These are phyloP conservation scores for Lagria hirta DNA, from an alignment of 2,888 invertebrate genomes.

Conservation along the genomic window DNA sequence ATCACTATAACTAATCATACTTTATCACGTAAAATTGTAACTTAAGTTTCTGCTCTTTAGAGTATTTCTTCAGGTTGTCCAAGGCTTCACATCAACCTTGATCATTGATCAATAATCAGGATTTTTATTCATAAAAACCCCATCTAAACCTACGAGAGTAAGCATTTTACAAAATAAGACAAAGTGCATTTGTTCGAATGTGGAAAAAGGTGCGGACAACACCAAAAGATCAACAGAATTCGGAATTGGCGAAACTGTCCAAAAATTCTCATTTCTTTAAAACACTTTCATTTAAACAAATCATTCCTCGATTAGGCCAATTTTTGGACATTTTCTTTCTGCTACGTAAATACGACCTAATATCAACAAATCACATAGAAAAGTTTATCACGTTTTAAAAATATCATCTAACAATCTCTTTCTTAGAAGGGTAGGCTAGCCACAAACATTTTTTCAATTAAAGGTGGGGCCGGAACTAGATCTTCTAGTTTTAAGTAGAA, in stretches of 20 bases:
- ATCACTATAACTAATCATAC: conserved; percentile 26
- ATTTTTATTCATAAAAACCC: conserved; percentile 2
- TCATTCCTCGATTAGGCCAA: too few relatives aligned
- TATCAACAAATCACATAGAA: conserved; percentile 51
- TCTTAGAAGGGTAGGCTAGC: conserved; percentile 92
- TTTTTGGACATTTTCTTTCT: conserved; percentile 10
- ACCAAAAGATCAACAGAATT: conserved; percentile 19
- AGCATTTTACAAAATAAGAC: conserved; percentile 24
- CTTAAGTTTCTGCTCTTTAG: conserved; percentile 30
- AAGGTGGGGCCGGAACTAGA: conserved; percentile 85
- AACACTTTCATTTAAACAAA: conserved; percentile 6
- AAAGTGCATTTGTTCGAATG: conserved; percentile 15
- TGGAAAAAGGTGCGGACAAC: conserved; percentile 19
- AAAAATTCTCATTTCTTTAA: conserved; percentile 12
- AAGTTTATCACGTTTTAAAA: conserved; percentile 48
- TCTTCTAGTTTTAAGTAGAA: conserved; percentile 93
- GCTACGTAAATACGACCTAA: conserved; percentile 20
- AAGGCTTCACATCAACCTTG: conserved; percentile 18
- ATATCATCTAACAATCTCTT: conserved; percentile 27
- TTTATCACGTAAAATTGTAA: conserved; percentile 36
- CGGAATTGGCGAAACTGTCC: conserved; percentile 15
- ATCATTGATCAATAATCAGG: conserved; percentile 17
- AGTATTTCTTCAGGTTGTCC: conserved; percentile 33
- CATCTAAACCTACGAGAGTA: conserved; percentile 19
- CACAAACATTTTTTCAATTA: conserved; percentile 95